Percentiles rank a stretch among this genome's conserved stretches.
These are phyloP conservation scores for Conopomorpha cramerella DNA, from an alignment of 1,140 invertebrate genomes.

Conservation along the genomic window DNA sequence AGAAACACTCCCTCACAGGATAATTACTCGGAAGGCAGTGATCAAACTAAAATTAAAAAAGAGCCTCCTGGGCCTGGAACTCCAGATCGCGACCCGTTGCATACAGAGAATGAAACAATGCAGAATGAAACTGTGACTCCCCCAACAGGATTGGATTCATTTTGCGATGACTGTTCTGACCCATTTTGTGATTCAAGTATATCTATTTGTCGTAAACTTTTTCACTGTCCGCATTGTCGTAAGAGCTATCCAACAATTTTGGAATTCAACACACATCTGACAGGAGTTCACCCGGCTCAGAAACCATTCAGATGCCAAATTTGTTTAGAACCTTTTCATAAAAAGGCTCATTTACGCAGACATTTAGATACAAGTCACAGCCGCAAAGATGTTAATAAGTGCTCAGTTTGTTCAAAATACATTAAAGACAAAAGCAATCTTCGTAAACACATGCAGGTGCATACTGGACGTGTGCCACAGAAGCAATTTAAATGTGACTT, in stretches of 20 bases:
- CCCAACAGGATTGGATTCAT: constrained; percentile 39
- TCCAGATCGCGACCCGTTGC: constrained; percentile 38
- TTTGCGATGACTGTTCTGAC: constrained; percentile 59
- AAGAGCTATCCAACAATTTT: constrained; percentile 58
- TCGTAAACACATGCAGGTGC: constrained; percentile 60
- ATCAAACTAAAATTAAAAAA: constrained; percentile 53
- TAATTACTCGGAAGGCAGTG: constrained; percentile 44
- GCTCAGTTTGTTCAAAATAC: constrained; percentile 59
- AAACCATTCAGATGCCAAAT: constrained; percentile 60
- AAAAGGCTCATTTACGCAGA: constrained; percentile 50
- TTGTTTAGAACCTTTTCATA: constrained; percentile 55
- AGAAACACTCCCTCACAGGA: constrained; percentile 39
- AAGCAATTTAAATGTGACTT: constrained; percentile 60
- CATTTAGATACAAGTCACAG: constrained; percentile 55
- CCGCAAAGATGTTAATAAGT: constrained; percentile 59
- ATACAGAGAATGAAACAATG: constrained; percentile 33
- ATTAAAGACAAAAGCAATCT: constrained; percentile 61
- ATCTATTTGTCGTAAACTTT: constrained; percentile 49
- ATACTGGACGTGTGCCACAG: constrained; percentile 56
- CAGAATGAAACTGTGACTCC: constrained; percentile 30
- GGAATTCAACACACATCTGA: constrained; percentile 57
- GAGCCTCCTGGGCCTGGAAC: constrained; percentile 39
- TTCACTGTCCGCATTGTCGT: constrained; percentile 57
- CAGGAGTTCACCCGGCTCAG: constrained; percentile 54
- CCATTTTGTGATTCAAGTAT: constrained; percentile 55